Evolutionary conservation across 2,113 vertebrate genomes (phyloP).

Genomic region (Myotis yumanensis): DNA sequence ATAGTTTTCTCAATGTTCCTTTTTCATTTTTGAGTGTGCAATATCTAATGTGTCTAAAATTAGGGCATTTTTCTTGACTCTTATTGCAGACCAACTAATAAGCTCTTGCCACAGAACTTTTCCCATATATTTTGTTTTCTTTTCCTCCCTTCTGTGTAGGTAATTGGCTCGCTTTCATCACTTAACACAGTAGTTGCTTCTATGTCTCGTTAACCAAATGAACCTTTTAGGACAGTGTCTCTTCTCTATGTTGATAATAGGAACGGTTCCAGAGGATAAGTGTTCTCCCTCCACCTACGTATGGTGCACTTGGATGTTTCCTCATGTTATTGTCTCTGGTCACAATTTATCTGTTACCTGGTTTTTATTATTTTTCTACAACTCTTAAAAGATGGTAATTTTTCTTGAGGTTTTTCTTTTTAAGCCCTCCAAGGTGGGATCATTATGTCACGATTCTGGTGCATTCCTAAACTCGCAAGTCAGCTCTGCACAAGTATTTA

Average conservation of each 20-base stretch:
- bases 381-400: conserved; percentile 29
- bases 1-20: conserved; percentile 66
- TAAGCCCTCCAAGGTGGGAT: conserved; percentile 44
- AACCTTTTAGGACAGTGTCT: conserved; percentile 43
- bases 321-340: not conserved
- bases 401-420: conserved; percentile 48
- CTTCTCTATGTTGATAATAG: not conserved
- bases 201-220: conserved; percentile 36
- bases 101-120: conserved; percentile 55
- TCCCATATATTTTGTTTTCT: not conserved
- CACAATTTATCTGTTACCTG: not conserved
- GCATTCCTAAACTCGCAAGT: conserved; percentile 80
- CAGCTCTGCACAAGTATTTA: conserved; percentile 74
- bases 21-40: conserved; percentile 67
- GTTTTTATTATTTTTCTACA: conserved; percentile 54
- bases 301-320: not conserved
- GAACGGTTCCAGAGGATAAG: not conserved
- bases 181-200: not conserved
- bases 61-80: conserved; percentile 52
- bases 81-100: conserved; percentile 54
- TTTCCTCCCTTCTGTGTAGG: conserved; percentile 5
- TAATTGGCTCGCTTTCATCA: conserved; percentile 28
- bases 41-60: conserved; percentile 58
- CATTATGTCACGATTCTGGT: conserved; percentile 68
- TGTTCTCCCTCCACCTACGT: not conserved